Evolutionary conservation across 2,888 invertebrate genomes (phyloP).

Genomic region (Lepidochrysops patricia): DNA sequence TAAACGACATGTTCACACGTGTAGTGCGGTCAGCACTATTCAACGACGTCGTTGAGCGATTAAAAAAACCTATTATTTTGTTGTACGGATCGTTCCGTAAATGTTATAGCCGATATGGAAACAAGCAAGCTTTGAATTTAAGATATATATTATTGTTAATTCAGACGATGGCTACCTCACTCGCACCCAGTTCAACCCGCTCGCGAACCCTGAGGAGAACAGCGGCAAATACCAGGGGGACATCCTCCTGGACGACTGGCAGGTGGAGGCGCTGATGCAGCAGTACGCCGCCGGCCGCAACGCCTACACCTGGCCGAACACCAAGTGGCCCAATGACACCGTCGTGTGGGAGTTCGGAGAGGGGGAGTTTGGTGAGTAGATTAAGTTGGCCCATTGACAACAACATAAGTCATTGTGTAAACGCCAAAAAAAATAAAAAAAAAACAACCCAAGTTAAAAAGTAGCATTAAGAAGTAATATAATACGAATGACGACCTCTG

Average conservation of each 20-base stretch:
- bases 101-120: too few relatives aligned
- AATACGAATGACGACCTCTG: too few relatives aligned
- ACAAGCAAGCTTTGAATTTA: too few relatives aligned
- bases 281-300: constrained; percentile 49
- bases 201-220: constrained; percentile 47
- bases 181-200: constrained; percentile 29
- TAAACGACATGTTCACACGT: too few relatives aligned
- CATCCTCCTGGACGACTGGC: constrained; percentile 52
- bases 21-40: too few relatives aligned
- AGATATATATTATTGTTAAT: not conserved
- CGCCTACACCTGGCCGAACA: constrained; percentile 49
- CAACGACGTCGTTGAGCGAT: not conserved
- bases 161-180: constrained; percentile 37
- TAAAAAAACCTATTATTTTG: too few relatives aligned
- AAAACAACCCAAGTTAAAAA: too few relatives aligned
- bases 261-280: constrained; percentile 45
- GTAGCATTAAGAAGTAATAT: too few relatives aligned
- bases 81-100: too few relatives aligned
- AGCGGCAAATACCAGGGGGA: constrained; percentile 61
- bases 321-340: constrained; percentile 54
- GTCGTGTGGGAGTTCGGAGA: constrained; percentile 52
- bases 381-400: too few relatives aligned
- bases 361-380: constrained; percentile 53
- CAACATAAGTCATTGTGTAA: too few relatives aligned
- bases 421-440: too few relatives aligned